These are phyloP conservation scores for Thalassaphorura encarpata DNA, from an alignment of 1,140 invertebrate genomes.

Conservation along the genomic window DNA sequence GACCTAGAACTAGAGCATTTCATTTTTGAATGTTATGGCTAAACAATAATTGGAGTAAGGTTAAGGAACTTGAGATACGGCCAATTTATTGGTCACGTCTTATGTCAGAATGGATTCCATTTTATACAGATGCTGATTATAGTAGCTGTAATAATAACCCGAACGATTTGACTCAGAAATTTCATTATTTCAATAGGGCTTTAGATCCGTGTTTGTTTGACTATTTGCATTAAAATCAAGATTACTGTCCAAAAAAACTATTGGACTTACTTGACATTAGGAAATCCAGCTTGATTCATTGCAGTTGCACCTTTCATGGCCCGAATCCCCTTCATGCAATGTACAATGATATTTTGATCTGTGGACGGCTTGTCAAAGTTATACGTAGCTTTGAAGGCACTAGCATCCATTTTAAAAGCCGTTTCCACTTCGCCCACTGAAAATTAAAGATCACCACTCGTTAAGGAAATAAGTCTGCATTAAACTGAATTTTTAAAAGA, in stretches of 20 bases:
- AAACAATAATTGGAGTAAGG: too few species aligned
- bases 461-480: neutral
- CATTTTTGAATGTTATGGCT: too few species aligned
- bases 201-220: too few species aligned
- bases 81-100: too few species aligned
- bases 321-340: conserved; percentile 12
- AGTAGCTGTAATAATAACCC: too few species aligned
- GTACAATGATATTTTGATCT: conserved; percentile 2
- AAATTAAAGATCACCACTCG: neutral
- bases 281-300: neutral
- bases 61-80: too few species aligned
- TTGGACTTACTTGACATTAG: neutral
- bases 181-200: too few species aligned
- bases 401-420: conserved; percentile 5
- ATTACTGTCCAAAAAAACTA: neutral
- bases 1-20: too few species aligned
- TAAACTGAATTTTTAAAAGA: neutral
- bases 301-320: conserved; percentile 3
- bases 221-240: too few species aligned
- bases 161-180: too few species aligned
- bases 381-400: conserved; percentile 3
- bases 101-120: conserved; percentile 6
- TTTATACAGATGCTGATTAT: conserved; percentile 1
- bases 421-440: conserved; percentile 14
- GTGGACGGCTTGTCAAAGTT: conserved; percentile 12